Conservation (phyloP, 2,113 vertebrate species). For the Anser cygnoides region DNA sequence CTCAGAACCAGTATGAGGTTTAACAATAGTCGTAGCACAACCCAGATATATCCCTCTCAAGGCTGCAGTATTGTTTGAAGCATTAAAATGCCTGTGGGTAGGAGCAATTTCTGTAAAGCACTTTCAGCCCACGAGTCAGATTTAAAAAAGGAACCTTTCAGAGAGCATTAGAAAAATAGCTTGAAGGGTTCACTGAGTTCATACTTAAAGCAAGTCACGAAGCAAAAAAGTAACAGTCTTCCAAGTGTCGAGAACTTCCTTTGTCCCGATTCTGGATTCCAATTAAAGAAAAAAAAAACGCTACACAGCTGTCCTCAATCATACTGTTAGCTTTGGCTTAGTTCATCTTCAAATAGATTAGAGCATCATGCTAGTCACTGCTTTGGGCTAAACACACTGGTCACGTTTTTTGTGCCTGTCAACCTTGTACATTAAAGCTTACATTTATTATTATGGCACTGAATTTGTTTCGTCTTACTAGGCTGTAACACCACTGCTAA, state of each 20-base stretch:
- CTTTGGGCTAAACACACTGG: neutral
- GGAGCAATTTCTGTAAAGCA: conserved; percentile 42
- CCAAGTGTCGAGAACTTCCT: neutral
- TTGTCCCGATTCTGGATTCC: neutral
- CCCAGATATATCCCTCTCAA: neutral
- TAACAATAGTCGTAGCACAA: neutral
- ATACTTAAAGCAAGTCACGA: conserved; percentile 17
- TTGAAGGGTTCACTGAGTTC: neutral
- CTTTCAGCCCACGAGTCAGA: conserved; percentile 33
- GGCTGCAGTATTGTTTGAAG: conserved; percentile 36
- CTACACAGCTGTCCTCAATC: neutral
- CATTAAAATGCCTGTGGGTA: conserved; percentile 52
- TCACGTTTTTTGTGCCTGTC: neutral
- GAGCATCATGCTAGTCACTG: neutral
- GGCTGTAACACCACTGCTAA: neutral
- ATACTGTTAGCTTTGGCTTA: neutral
- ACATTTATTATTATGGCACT: neutral
- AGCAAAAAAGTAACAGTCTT: neutral
- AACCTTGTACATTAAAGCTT: neutral
- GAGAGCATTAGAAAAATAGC: conserved; percentile 30
- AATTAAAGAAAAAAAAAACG: neutral
- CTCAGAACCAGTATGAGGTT: neutral
- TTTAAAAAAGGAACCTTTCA: conserved; percentile 28
- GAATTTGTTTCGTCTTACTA: neutral
- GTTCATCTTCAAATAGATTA: neutral